Evolutionary conservation across 2,888 invertebrate species (phyloP), one percentile per base, ranked within the genome.

Genomic region (Schizaphis graminum): DNA sequence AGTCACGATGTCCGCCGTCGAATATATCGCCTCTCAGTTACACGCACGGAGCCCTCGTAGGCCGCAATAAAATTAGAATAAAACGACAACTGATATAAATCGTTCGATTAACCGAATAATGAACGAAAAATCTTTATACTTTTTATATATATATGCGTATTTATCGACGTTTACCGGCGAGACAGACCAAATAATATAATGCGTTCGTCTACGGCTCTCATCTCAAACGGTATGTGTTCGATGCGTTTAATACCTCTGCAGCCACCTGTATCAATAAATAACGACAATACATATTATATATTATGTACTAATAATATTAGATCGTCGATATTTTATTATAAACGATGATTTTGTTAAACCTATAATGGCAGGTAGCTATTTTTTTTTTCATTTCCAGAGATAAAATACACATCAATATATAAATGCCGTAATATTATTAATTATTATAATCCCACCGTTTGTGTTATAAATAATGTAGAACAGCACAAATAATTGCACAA

Each of bases 61-160:
- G 77, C 67, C 67, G 90, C 67, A 77, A 90, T 90, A 35, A 67
- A 67, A 49, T 90, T 57, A 61, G 49, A n/a, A 49, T 49, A 67
- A 67, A 49, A 47, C 86, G 47, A 86, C 86, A 47, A 44, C 44
- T 16, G 47, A 86, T 86, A 86, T 47, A 86, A 86, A 86, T 86
- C 86, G 44, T 41, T 47, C 86, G 47, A 86, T 86, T 86, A 47
- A 86, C 47, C 47, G 47, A 28, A 86, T 86, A 47, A 86, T 47
- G 47, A 86, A 35, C 77, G 26, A 28, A 44, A 28, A 44, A 44
- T 26, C 44, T 86, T 28, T 28, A 21, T 53, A 28, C 44, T 44
- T 41, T 41, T 41, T 86, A 11, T 2, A 24, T 24, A 44, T 41
- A 85, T 11, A 86, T 28, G 28, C 47, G 28, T 26, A 86, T 86